Conservation (phyloP, 2,888 invertebrate genomes). For the Acleris literana region DNA sequence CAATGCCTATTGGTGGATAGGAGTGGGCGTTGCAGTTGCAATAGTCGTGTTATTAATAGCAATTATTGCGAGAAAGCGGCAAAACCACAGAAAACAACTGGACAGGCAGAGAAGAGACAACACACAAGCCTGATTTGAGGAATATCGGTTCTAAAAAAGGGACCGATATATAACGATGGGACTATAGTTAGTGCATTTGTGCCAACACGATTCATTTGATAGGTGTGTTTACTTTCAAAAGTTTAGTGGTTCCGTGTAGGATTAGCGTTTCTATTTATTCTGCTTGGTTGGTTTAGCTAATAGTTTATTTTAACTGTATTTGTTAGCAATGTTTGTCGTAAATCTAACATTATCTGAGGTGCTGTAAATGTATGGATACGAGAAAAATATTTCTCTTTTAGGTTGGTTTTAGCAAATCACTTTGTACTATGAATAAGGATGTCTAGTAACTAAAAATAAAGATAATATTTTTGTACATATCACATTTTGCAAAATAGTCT, state of each 20-base stretch:
- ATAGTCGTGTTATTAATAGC: conserved; percentile 70
- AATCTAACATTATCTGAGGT: conserved; percentile 39
- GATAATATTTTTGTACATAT: conserved; percentile 83
- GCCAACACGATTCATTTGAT: conserved; percentile 54
- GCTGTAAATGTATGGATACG: conserved; percentile 41
- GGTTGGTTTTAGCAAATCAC: background rate
- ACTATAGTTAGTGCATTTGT: conserved; percentile 64
- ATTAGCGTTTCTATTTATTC: conserved; percentile 27
- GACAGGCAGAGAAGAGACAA: conserved; percentile 76
- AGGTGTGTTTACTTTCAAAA: conserved; percentile 52
- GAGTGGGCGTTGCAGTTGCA: conserved; percentile 71
- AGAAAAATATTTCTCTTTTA: conserved; percentile 16
- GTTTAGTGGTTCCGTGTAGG: conserved; percentile 17
- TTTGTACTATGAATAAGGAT: conserved; percentile 8
- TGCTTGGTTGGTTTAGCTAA: conserved; percentile 17
- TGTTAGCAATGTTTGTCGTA: conserved; percentile 28
- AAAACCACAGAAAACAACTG: conserved; percentile 76
- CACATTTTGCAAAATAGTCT: conserved; percentile 73
- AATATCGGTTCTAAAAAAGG: conserved; percentile 78
- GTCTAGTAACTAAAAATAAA: conserved; percentile 51
- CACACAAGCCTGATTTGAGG: conserved; percentile 77
- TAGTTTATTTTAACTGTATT: conserved; percentile 27
- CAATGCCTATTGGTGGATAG: conserved; percentile 80
- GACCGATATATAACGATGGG: conserved; percentile 58
- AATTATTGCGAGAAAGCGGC: conserved; percentile 77